phyloP scores from a whole-genome alignment of 2,113 vertebrate species.

The Hystrix cristata region DNA sequence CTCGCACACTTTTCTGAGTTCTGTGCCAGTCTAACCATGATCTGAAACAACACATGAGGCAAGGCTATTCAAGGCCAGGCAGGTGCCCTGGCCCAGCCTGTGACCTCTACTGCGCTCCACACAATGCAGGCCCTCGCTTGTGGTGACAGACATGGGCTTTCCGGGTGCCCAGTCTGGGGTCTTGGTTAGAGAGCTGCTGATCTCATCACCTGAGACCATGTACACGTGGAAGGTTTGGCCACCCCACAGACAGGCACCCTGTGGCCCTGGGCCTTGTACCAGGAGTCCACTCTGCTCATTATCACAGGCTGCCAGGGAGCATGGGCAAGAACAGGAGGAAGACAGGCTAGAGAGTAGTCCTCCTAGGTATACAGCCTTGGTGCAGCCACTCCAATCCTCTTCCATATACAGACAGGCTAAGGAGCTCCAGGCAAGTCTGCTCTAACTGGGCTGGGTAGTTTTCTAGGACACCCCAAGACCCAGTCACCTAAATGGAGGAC shows the following conservation, averaged over 20 bases:
- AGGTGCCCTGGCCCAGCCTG: not conserved
- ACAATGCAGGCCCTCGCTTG: not conserved
- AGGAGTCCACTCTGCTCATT: not conserved
- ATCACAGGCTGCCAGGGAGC: slow-evolving; percentile 62
- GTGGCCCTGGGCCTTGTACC: not conserved
- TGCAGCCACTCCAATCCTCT: slow-evolving; percentile 46
- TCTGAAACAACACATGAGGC: not conserved
- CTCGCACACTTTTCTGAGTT: not conserved
- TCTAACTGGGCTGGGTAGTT: not conserved
- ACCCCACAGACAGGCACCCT: not conserved
- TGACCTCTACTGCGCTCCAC: not conserved
- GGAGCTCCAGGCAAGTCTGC: not conserved
- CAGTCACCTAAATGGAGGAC: not conserved
- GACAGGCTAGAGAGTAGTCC: slow-evolving; percentile 64
- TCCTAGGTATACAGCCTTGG: slow-evolving; percentile 69
- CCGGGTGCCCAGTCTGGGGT: not conserved
- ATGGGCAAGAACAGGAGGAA: slow-evolving; percentile 66
- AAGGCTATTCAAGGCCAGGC: not conserved
- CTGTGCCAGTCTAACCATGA: not conserved
- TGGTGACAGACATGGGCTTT: not conserved
- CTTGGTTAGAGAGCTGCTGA: not conserved
- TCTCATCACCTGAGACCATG: not conserved
- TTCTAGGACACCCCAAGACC: not conserved
- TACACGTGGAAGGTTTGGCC: not conserved
- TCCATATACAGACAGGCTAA: slow-evolving; percentile 22